Conservation (phyloP, 1,140 invertebrate species). For the Luehdorfia chinensis region DNA sequence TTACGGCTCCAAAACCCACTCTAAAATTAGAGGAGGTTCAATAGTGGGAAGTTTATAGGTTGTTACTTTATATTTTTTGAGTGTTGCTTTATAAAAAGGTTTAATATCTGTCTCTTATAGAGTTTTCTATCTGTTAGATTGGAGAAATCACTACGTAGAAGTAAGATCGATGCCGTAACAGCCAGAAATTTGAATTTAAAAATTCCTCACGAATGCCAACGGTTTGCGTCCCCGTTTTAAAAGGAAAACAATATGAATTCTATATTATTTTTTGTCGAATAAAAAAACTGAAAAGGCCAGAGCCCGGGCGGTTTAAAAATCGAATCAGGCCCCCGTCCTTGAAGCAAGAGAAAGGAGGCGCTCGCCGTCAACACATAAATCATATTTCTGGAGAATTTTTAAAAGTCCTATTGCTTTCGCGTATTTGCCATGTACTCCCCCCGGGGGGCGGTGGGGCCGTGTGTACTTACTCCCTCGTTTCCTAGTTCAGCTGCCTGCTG, state of each 20-base stretch:
- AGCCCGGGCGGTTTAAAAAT: conserved; percentile 69
- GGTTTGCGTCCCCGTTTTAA: conserved; percentile 4
- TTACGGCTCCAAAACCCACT: too few species aligned
- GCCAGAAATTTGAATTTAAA: conserved; percentile 11
- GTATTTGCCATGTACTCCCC: conserved; percentile 76
- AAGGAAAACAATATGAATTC: conserved; percentile 10
- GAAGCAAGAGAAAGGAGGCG: conserved; percentile 56
- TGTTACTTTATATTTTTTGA: too few species aligned
- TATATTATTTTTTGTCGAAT: conserved; percentile 1
- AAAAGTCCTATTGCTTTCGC: conserved; percentile 78
- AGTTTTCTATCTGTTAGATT: too few species aligned
- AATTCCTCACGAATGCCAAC: neutral
- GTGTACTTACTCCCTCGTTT: conserved; percentile 74
- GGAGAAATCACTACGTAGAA: too few species aligned
- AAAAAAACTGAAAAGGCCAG: conserved; percentile 21
- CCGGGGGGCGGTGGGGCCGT: conserved; percentile 44
- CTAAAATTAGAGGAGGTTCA: too few species aligned
- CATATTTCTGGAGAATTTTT: conserved; percentile 77
- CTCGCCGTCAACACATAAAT: conserved; percentile 76
- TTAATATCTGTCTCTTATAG: too few species aligned
- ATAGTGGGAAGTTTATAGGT: too few species aligned
- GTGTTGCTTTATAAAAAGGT: too few species aligned
- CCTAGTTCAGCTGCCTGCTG: conserved; percentile 60
- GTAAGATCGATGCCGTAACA: conserved; percentile 1
- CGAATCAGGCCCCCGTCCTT: conserved; percentile 72